Percentiles rank a stretch among this genome's conserved stretches.
These are phyloP conservation scores for Drosophila ogumai DNA, from an alignment of 1,140 invertebrate species.

Conservation along the genomic window DNA sequence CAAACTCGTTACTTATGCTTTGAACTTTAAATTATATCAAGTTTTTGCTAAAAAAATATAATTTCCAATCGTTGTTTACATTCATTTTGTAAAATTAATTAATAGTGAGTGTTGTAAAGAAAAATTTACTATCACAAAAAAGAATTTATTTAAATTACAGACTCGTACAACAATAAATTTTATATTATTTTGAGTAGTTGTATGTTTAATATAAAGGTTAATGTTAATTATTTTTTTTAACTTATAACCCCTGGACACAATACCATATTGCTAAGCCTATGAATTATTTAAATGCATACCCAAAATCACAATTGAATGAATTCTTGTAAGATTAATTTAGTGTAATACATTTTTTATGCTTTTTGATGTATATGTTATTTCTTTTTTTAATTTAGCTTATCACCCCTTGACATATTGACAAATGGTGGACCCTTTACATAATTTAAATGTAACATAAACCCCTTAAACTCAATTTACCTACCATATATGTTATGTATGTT, in stretches of 20 bases:
- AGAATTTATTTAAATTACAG: not conserved
- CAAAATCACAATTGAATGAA: not conserved
- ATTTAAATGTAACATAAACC: conserved; percentile 7
- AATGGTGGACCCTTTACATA: not conserved
- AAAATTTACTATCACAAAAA: not conserved
- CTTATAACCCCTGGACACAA: not conserved
- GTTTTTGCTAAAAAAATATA: not conserved
- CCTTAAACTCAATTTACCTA: conserved; percentile 4
- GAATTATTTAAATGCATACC: not conserved
- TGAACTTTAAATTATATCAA: not conserved
- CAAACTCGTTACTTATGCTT: not conserved
- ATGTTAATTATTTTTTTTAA: too few relatives aligned
- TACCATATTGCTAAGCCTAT: not conserved
- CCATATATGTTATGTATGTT: not conserved
- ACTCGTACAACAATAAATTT: not conserved
- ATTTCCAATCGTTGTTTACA: too few relatives aligned
- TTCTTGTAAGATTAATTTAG: not conserved
- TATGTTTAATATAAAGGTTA: not conserved
- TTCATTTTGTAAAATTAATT: not conserved
- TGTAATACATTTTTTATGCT: not conserved
- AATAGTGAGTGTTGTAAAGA: not conserved
- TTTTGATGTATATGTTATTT: not conserved
- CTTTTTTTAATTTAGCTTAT: not conserved
- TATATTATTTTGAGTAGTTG: not conserved
- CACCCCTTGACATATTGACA: not conserved